Percentiles rank a stretch among this genome's conserved stretches.
Evolutionary conservation across 2,888 invertebrate species (phyloP).

Genomic region (Dusona sp.): DNA sequence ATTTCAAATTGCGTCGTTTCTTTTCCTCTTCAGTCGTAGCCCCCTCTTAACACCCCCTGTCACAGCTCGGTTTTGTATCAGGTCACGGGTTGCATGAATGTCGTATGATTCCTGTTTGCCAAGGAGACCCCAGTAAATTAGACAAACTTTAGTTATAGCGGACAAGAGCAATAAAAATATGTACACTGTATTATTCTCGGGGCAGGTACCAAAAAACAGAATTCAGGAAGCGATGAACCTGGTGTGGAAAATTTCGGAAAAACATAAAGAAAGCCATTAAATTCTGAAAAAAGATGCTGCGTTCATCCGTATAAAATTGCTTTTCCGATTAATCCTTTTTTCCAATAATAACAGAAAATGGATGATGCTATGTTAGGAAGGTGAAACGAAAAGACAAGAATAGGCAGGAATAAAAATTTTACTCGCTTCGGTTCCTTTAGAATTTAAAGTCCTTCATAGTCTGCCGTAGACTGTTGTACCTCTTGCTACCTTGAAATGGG

Average conservation of each 20-base stretch:
- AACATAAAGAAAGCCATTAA: neutral
- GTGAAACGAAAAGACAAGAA: neutral
- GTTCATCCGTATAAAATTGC: neutral
- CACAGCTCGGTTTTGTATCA: constrained; percentile 41
- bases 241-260: neutral
- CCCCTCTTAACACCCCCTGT: constrained; percentile 11
- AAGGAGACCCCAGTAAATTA: constrained; percentile 11
- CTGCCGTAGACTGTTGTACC: constrained; percentile 13
- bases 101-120: constrained; percentile 16
- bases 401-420: neutral
- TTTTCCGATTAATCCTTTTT: neutral
- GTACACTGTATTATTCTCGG: neutral
- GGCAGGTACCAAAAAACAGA: neutral
- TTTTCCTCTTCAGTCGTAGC: constrained; percentile 25
- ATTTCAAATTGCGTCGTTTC: constrained; percentile 67
- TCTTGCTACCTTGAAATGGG: constrained; percentile 68
- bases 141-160: neutral
- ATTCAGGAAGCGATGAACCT: neutral
- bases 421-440: constrained; percentile 41
- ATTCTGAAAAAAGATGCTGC: neutral
- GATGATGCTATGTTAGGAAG: neutral
- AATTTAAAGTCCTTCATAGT: constrained; percentile 41
- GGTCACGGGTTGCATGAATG: constrained; percentile 50
- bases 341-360: neutral
- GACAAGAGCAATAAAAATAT: constrained; percentile 7